These are phyloP conservation scores for Pangasius sanitwongsei DNA, from an alignment of 2,797 vertebrate species.

Conservation along the genomic window DNA sequence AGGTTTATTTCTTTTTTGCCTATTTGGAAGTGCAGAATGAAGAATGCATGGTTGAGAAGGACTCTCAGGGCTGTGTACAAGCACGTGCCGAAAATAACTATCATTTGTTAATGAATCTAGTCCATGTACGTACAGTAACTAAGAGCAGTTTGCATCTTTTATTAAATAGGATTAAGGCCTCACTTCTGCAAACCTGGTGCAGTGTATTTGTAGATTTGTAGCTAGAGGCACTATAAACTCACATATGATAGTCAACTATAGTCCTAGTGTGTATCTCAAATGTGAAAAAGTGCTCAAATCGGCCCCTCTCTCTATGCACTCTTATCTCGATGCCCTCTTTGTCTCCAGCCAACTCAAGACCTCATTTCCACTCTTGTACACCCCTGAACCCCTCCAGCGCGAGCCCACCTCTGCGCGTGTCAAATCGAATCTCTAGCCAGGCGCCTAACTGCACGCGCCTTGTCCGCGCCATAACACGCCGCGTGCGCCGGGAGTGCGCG, in stretches of 20 bases:
- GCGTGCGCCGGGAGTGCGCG: constrained; percentile 75
- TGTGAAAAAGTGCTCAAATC: background rate
- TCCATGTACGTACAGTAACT: background rate
- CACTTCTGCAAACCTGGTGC: background rate
- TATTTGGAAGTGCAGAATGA: background rate
- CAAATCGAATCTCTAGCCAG: constrained; percentile 81
- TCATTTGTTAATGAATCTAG: background rate
- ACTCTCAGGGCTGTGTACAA: background rate
- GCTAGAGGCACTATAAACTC: background rate
- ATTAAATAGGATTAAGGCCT: background rate
- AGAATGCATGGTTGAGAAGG: background rate
- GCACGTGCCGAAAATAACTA: background rate
- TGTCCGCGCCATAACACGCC: constrained; percentile 76
- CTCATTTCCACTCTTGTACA: constrained; percentile 51
- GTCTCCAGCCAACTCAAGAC: constrained; percentile 57
- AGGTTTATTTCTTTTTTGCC: background rate
- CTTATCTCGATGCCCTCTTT: constrained; percentile 51
- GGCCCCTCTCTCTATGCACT: background rate
- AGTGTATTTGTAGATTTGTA: background rate
- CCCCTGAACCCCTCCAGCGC: constrained; percentile 62
- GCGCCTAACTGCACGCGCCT: constrained; percentile 78
- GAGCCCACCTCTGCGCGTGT: constrained; percentile 74
- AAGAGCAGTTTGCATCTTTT: background rate
- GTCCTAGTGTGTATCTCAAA: background rate
- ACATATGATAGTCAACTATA: too few relatives aligned